A percentile compares a stretch with the other conserved stretches of the same genome.
Conservation (phyloP, 2,888 invertebrate genomes). For the Lasioglossum lativentre region DNA sequence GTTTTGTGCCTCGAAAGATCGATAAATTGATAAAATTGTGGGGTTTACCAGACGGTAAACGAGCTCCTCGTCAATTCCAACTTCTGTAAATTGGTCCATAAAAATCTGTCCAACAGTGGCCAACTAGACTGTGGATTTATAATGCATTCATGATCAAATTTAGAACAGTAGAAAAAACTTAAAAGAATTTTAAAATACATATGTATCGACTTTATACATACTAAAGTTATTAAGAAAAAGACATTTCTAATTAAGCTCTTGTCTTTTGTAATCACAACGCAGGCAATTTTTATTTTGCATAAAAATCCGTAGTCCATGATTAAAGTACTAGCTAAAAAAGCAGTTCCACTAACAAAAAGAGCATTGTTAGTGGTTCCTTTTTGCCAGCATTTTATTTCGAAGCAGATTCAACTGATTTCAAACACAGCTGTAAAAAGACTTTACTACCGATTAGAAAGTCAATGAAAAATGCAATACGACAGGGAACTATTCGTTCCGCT, state of each 20-base stretch:
- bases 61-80: not conserved
- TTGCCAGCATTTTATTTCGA: not conserved
- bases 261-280: too few species aligned
- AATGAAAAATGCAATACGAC: constrained; percentile 1
- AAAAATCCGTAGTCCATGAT: not conserved
- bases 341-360: not conserved
- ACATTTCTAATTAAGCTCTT: not conserved
- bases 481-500: not conserved
- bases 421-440: not conserved
- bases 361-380: not conserved
- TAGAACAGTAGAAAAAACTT: not conserved
- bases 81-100: constrained; percentile 3
- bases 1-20: not conserved
- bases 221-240: not conserved
- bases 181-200: not conserved
- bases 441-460: not conserved
- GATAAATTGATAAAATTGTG: not conserved
- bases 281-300: not conserved
- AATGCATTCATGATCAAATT: not conserved
- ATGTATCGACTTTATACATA: not conserved
- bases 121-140: not conserved
- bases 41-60: not conserved
- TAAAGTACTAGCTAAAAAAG: not conserved
- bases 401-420: too few species aligned
- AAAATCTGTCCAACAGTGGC: not conserved